Evolutionary conservation across 2,113 vertebrate species (phyloP).

Genomic region (Ramphastos sulfuratus): DNA sequence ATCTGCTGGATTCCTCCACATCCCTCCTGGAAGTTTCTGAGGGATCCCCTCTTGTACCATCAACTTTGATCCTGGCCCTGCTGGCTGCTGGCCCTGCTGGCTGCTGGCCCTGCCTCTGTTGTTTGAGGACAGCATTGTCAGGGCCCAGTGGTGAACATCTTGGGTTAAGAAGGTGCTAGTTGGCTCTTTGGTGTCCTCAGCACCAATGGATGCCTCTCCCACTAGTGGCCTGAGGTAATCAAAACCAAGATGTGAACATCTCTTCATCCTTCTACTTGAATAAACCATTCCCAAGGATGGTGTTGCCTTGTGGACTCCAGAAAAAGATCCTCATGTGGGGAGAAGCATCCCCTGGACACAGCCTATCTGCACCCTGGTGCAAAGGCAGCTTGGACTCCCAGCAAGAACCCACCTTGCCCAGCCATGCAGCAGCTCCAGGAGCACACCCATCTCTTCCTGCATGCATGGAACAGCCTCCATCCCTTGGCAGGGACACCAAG

Average conservation of each 20-base stretch:
- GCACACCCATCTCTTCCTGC: fast-evolving
- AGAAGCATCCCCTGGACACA: neutral
- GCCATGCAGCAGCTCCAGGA: fast-evolving
- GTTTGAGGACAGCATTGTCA: neutral
- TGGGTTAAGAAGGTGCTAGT: neutral
- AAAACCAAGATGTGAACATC: fast-evolving
- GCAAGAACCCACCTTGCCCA: neutral
- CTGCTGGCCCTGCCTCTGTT: neutral
- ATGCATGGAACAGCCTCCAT: fast-evolving
- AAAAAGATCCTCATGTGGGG: fast-evolving
- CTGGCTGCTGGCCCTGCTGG: neutral
- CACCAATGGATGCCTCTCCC: neutral
- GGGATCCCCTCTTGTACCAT: neutral
- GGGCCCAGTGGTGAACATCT: neutral
- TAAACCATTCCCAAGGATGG: neutral
- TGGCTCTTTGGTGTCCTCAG: neutral
- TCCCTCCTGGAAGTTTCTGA: neutral
- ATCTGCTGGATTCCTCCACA: neutral
- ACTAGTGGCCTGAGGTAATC: neutral
- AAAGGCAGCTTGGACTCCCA: neutral
- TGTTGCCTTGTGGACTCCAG: neutral
- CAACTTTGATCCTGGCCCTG: fast-evolving
- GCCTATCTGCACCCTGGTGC: neutral
- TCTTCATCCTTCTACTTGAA: neutral
- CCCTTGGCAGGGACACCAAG: neutral